Evolutionary conservation across 2,888 invertebrate genomes (phyloP).

Genomic region (Trichopoda pennipes): DNA sequence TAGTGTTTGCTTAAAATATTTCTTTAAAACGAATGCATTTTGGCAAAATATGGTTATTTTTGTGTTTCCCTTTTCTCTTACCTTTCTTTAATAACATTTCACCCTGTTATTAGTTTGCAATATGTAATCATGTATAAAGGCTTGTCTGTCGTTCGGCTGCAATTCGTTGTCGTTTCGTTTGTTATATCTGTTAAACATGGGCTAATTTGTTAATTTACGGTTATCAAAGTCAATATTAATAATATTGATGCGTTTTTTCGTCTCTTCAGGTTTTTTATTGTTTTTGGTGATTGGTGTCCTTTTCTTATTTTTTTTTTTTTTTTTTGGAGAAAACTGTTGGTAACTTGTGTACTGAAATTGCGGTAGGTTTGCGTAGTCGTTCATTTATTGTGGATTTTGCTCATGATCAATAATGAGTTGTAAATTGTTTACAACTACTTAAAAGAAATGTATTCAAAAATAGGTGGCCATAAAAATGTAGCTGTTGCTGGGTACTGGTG

Average conservation of each 20-base stretch:
- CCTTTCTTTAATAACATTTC: conserved; percentile 1
- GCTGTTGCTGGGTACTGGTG: conserved; percentile 19
- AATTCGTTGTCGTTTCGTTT: conserved; percentile 16
- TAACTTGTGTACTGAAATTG: conserved; percentile 46
- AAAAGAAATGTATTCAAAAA: conserved; percentile 33
- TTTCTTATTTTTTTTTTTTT: background rate
- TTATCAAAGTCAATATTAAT: conserved; percentile 69
- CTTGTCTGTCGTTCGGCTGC: conserved; percentile 8
- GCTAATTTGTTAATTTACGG: conserved; percentile 71
- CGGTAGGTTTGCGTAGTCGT: conserved; percentile 59
- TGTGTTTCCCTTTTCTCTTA: background rate
- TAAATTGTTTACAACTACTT: conserved; percentile 56
- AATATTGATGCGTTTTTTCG: conserved; percentile 36
- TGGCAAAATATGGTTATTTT: background rate
- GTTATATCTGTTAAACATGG: conserved; percentile 57
- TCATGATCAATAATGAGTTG: conserved; percentile 51
- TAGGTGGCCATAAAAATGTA: conserved; percentile 17
- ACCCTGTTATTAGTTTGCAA: conserved; percentile 42
- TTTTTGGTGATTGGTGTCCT: conserved; percentile 23
- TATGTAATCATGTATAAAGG: conserved; percentile 1
- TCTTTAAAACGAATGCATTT: background rate
- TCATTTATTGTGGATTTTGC: conserved; percentile 1
- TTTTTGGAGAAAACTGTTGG: conserved; percentile 26
- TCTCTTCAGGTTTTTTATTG: conserved; percentile 1
- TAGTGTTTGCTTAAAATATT: too few relatives aligned